phyloP scores from a whole-genome alignment of 2,888 invertebrate species.

The Dicranocentrus wangi region DNA sequence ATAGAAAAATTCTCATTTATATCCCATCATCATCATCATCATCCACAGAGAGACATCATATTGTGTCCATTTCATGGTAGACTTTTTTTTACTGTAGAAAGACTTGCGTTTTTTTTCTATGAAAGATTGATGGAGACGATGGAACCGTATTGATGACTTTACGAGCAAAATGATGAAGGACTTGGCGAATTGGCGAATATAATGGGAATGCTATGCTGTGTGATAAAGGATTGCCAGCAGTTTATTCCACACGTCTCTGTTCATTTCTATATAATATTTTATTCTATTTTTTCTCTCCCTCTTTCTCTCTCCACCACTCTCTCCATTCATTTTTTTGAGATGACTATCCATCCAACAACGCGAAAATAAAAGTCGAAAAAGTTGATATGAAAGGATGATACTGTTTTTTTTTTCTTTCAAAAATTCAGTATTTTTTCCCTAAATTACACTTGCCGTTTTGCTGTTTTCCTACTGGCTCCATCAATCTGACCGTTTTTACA shows the following conservation, averaged over 20 bases:
- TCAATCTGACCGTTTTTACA: neutral
- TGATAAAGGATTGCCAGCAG: neutral
- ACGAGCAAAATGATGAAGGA: slow-evolving; percentile 11
- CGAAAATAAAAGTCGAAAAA: neutral
- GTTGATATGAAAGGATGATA: no score
- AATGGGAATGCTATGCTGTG: neutral
- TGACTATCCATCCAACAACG: neutral
- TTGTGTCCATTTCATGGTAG: neutral
- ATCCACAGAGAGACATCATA: no score
- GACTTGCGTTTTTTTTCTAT: neutral
- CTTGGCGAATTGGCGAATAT: neutral
- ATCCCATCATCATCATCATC: slow-evolving; percentile 5
- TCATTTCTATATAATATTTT: neutral
- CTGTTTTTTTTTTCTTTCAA: no score
- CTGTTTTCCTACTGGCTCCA: neutral
- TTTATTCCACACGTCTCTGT: neutral
- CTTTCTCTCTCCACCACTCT: no score
- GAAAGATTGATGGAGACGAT: slow-evolving; percentile 15
- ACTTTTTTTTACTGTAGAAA: neutral
- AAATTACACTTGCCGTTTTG: slow-evolving; percentile 10
- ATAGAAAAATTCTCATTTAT: neutral
- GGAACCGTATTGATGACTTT: slow-evolving; percentile 15
- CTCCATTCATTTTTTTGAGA: slow-evolving; percentile 1
- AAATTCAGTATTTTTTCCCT: neutral
- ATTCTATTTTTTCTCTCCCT: no score